Conservation (phyloP, 2,113 vertebrate species). For the Lota lota region DNA sequence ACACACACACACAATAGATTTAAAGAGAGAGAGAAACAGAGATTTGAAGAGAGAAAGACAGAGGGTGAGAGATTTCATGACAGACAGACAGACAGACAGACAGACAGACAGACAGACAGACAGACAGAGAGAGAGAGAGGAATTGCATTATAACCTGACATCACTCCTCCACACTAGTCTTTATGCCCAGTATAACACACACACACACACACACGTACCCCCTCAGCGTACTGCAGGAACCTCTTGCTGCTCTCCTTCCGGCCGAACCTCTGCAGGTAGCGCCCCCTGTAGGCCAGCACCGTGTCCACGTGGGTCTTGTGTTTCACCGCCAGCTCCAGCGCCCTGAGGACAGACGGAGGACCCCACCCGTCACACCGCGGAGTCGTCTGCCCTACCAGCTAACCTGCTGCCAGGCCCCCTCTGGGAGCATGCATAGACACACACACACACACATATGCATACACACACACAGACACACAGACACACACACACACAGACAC, state of each 20-base stretch:
- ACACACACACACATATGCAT: too few species aligned
- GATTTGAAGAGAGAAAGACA: conserved; percentile 15
- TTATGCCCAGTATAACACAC: not conserved
- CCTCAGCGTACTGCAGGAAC: conserved; percentile 90
- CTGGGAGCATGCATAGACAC: too few species aligned
- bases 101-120: too few species aligned
- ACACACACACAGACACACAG: too few species aligned
- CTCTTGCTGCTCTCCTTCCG: conserved; percentile 92
- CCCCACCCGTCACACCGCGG: too few species aligned
- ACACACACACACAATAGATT: not conserved
- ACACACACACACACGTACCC: conserved; percentile 69
- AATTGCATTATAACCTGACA: too few species aligned
- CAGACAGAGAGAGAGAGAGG: too few species aligned
- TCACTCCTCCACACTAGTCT: too few species aligned
- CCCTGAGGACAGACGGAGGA: conserved; percentile 67
- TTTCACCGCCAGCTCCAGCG: conserved; percentile 95
- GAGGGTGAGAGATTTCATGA: conserved; percentile 12
- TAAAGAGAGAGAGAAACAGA: not conserved
- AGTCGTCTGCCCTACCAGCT: too few species aligned
- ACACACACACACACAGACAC: too few species aligned
- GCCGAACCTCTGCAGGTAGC: conserved; percentile 85
- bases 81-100: too few species aligned
- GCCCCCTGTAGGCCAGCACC: conserved; percentile 88
- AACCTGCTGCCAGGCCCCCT: too few species aligned
- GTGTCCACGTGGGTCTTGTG: conserved; percentile 98